These are phyloP conservation scores for Pterostichus niger DNA, from an alignment of 2,888 invertebrate species.

Conservation along the genomic window DNA sequence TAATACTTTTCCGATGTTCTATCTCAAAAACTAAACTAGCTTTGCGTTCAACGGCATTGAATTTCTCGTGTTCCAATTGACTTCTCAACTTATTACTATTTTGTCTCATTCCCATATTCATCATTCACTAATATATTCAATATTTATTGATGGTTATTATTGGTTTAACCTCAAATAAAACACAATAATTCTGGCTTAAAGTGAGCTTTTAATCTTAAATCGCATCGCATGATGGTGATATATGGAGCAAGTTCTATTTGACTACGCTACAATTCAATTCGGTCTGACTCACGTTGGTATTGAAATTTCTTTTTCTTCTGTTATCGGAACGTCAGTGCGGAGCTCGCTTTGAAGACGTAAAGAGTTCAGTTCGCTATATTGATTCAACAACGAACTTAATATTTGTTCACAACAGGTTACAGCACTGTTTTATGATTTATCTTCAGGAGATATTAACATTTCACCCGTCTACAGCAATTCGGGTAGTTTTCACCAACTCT, in stretches of 20 bases:
- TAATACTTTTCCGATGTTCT: too few relatives aligned
- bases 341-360: constrained; percentile 24
- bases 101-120: too few relatives aligned
- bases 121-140: too few relatives aligned
- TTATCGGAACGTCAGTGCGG: constrained; percentile 18
- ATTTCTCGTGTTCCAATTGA: too few relatives aligned
- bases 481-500: too few relatives aligned
- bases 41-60: too few relatives aligned
- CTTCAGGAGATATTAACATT: not conserved
- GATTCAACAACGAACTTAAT: constrained; percentile 42
- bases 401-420: constrained; percentile 48
- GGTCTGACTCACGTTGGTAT: constrained; percentile 24
- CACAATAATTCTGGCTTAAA: too few relatives aligned
- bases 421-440: constrained; percentile 12
- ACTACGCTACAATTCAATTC: constrained; percentile 16
- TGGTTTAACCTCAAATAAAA: too few relatives aligned
- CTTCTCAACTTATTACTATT: too few relatives aligned
- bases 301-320: constrained; percentile 47
- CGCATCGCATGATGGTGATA: constrained; percentile 6
- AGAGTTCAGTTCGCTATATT: constrained; percentile 21
- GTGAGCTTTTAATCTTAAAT: too few relatives aligned
- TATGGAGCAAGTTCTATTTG: constrained; percentile 11
- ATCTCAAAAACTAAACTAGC: too few relatives aligned
- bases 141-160: too few relatives aligned
- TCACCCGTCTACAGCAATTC: not conserved